Evolutionary conservation across 2,113 vertebrate genomes (phyloP), one percentile per base, ranked within the genome.

Genomic region (Motacilla alba): DNA sequence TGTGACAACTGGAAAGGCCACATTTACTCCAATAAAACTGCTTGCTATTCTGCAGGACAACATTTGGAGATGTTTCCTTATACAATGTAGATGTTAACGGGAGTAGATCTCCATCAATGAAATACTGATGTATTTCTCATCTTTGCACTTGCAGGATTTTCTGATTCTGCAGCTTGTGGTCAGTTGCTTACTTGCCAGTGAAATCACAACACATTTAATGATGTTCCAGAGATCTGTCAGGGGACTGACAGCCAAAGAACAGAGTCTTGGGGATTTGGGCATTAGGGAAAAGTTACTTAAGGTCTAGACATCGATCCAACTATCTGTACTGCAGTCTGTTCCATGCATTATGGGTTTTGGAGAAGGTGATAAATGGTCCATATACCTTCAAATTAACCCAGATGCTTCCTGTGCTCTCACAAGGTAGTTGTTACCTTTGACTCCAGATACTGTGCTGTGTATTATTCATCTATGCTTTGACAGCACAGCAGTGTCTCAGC

Each of bases 31-130:
- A 81, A 73, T 93, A 87, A 94, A 43, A 95, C 68, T 77, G 74
- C 88, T 96, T 83, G 78, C 93, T 96, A 78, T 79, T 90, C 81
- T 70, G 79, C 77, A 83, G 74, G 93, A 86, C 53, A 91, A 94
- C 95, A 94, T 94, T 96, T 73, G 91, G 94, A 97, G 95, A 93
- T 83, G 84, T 83, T 95, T 94, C 76, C 77, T 93, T 94, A 31
- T 13, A 86, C 92, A 92, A 46, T 63, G 88, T 66, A 80, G 94
- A 85, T 60, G 26, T 37, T 81, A 94, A 86, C 60, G 83, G 87
- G 79, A 83, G 69, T 66, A 90, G 89, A 93, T 91, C 90, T 90
- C 83, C 77, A 79, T 77, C 50, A 59, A 89, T 95, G 94, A 95
- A 97, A 95, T 96, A 96, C 78, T 94, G 91, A 94, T 85, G 83